phyloP scores from a whole-genome alignment of 2,888 invertebrate species.

The Cyclophora albipunctata region DNA sequence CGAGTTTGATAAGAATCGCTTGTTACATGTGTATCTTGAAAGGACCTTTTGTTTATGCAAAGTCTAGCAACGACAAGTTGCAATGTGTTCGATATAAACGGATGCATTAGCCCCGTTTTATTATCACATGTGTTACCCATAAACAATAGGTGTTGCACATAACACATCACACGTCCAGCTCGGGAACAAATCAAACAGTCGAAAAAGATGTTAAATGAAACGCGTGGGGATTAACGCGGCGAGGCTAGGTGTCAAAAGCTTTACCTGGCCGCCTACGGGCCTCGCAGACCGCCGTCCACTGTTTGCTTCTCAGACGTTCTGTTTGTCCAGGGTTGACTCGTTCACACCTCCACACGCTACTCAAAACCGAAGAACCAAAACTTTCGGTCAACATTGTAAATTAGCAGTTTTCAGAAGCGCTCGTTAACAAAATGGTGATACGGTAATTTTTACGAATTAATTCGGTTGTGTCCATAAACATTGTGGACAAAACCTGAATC shows the following conservation, averaged over 20 bases:
- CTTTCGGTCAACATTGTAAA: constrained; percentile 31
- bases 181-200: constrained; percentile 37
- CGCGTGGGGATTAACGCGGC: constrained; percentile 64
- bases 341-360: constrained; percentile 65
- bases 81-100: no score
- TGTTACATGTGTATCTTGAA: no score
- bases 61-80: no score
- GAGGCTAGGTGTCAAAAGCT: constrained; percentile 72
- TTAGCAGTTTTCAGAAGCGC: constrained; percentile 21
- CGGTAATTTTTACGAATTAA: constrained; percentile 46
- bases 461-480: constrained; percentile 59
- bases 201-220: constrained; percentile 65
- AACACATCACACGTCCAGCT: no score
- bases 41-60: no score
- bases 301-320: constrained; percentile 57
- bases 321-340: constrained; percentile 69
- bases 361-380: constrained; percentile 37
- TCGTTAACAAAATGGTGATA: constrained; percentile 16
- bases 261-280: constrained; percentile 66
- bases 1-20: no score
- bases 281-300: constrained; percentile 29
- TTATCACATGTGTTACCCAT: no score
- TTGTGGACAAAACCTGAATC: constrained; percentile 71
- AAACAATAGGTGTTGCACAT: no score
- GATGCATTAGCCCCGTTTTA: no score